A percentile compares a stretch with the other conserved stretches of the same genome.
These are phyloP conservation scores for Augiades crinisus DNA, from an alignment of 2,888 invertebrate species.

Conservation along the genomic window DNA sequence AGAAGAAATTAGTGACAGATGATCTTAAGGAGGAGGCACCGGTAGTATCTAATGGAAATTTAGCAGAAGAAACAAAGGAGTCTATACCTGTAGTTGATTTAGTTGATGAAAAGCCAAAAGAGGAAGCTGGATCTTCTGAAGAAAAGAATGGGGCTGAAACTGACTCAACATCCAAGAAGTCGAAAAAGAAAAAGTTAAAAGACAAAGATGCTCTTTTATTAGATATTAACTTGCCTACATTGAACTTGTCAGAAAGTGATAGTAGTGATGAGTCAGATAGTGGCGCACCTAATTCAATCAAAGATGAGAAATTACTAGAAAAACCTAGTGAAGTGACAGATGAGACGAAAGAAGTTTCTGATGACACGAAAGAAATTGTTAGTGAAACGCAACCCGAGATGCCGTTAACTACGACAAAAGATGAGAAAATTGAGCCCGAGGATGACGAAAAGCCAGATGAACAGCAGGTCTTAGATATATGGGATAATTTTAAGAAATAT, in stretches of 20 bases:
- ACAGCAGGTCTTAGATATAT: conserved; percentile 85
- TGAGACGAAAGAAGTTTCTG: conserved; percentile 37
- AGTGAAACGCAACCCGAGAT: conserved; percentile 30
- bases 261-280: conserved; percentile 85
- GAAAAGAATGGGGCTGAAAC: conserved; percentile 52
- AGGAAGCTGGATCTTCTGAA: conserved; percentile 57
- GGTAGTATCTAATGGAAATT: conserved; percentile 41
- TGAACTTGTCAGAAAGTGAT: conserved; percentile 93
- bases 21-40: conserved; percentile 53
- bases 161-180: conserved; percentile 62
- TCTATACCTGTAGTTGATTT: conserved; percentile 62
- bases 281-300: conserved; percentile 47
- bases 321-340: conserved; percentile 40
- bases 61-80: conserved; percentile 53
- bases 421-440: conserved; percentile 45
- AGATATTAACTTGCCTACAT: conserved; percentile 86
- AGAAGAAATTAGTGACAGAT: conserved; percentile 55
- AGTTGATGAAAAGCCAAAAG: conserved; percentile 55
- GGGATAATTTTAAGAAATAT: conserved; percentile 89
- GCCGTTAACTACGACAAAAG: conserved; percentile 38
- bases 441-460: conserved; percentile 78
- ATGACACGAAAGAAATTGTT: conserved; percentile 37
- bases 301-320: conserved; percentile 42
- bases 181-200: conserved; percentile 70
- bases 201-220: conserved; percentile 72